Evolutionary conservation across 2,888 invertebrate genomes (phyloP), one percentile per base, ranked within the genome.

Genomic region (Trissonchulus sp.): DNA sequence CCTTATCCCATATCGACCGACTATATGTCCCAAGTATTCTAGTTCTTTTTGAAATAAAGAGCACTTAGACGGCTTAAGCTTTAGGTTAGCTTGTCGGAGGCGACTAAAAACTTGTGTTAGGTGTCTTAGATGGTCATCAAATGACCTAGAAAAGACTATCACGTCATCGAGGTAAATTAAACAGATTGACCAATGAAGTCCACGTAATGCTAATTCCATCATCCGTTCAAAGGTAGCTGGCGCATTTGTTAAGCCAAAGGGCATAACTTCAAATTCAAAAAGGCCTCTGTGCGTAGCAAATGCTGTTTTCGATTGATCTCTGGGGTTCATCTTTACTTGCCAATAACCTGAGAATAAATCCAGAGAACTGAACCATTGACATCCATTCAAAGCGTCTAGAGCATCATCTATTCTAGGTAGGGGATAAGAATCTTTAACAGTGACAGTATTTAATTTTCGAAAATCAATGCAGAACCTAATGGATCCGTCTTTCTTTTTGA

Each of bases 401-500:
- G 48, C 48, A 48, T 48, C 48, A 23, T 48, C 48, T 15, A 48
- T 48, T 15, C n/a, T n/a, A n/a, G n/a, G n/a, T n/a, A n/a, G n/a
- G 8, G 77, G 78, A 68, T 76, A 78, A 0, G 36, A n/a, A 36
- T 79, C 78, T n/a, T 68, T 65, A 31, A 65, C 71, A 15, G 78
- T 77, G 1, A 78, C 76, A 3, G 8, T 36, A 76, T 79, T 80
- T 1, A 80, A 38, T 3, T 74, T n/a, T 35, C 80, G 31, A 72
- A 78, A 80, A 73, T 80, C 79, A 8, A 79, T 74, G 65, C 80
- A 80, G 18, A 78, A 79, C 73, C 76, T 77, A 68, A 31, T 77
- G n/a, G 72, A 68, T 31, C 77, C 79, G 73, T 80, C 78, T 75
- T 82, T 82, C 78, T 84, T 85, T 31, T 78, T 79, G 1, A 83